Evolutionary conservation across 1,140 invertebrate species (phyloP).

Genomic region (Danaus melanippus): DNA sequence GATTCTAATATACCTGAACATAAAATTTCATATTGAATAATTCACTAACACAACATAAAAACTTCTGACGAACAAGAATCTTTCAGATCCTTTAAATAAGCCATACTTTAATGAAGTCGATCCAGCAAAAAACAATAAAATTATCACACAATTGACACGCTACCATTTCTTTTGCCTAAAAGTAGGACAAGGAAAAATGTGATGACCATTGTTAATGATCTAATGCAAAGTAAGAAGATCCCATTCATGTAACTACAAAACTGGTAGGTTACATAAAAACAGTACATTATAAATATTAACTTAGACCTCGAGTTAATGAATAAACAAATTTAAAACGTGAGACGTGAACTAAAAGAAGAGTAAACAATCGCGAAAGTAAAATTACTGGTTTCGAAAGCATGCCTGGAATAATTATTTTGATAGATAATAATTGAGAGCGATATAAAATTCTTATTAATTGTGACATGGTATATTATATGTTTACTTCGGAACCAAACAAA

Average conservation of each 20-base stretch:
- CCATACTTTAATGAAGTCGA: conserved; percentile 14
- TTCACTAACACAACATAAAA: conserved; percentile 15
- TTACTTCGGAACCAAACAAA: no score
- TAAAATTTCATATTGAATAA: conserved; percentile 23
- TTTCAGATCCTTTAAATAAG: conserved; percentile 23
- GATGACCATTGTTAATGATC: conserved; percentile 6
- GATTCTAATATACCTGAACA: conserved; percentile 17
- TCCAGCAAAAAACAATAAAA: conserved; percentile 10
- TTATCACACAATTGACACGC: conserved; percentile 15
- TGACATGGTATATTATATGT: no score
- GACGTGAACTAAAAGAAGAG: conserved; percentile 10
- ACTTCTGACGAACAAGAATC: conserved; percentile 14
- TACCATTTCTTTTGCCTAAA: conserved; percentile 15
- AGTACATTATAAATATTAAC: conserved; percentile 7
- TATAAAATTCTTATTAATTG: no score
- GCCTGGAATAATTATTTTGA: conserved; percentile 23
- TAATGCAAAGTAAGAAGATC: background rate
- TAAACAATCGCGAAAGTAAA: conserved; percentile 24
- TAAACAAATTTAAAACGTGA: conserved; percentile 17
- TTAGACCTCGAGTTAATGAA: conserved; percentile 14
- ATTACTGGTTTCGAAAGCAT: conserved; percentile 29
- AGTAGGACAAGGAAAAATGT: conserved; percentile 20
- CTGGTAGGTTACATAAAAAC: conserved; percentile 9
- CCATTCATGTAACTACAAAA: conserved; percentile 4
- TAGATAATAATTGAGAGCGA: no score